Base-by-base conservation (phyloP, 2,888 invertebrate genomes). In the Acholoe squamosa region DNA sequence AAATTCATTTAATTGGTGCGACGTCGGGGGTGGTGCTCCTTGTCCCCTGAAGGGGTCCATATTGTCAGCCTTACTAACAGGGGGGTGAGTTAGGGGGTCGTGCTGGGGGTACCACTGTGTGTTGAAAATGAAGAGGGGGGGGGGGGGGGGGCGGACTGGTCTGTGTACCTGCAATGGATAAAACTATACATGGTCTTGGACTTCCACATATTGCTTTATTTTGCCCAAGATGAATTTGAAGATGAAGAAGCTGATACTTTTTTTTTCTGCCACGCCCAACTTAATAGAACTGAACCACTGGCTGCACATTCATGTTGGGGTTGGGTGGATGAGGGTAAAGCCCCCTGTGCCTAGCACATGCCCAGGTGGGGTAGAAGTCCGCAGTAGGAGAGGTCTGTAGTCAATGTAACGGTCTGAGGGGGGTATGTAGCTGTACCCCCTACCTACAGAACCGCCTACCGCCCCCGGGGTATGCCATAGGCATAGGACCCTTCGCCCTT, bases 321-420 rank as follows among this genome's bases (percentile, higher is more conserved):
- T n/a, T n/a, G n/a, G n/a, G n/a, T n/a, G n/a, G n/a, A 43, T 43
- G 43, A 43, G 43, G 3, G 3, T 25, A 28, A 5, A 3, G 25
- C 16, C 71, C 71, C 71, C 61, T 12, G 61, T n/a, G 71, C 71
- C 71, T 28, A 12, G 7, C 43, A 43, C 5, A 5, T 5, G 43
- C 43, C 84, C 84, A 84, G 84, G 84, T 84, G 84, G 43, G n/a
- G 84, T 14, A 43, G 5, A 1, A 19, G 84, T 43, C 33, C n/a
- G 33, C 84, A 43, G 77, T n/a, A 28, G 51, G 84, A 84, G 84
- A 22, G 51, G 43, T 16, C 84, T 22, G n/a, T n/a, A 84, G 84
- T 84, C 84, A 84, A 84, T 84, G 84, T 84, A 84, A 84, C 84
- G 84, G 84, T 84, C 84, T 84, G 84, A 84, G 84, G 84, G 84